phyloP scores from a whole-genome alignment of 2,888 invertebrate genomes.

The Leptinotarsa rubiginosa region DNA sequence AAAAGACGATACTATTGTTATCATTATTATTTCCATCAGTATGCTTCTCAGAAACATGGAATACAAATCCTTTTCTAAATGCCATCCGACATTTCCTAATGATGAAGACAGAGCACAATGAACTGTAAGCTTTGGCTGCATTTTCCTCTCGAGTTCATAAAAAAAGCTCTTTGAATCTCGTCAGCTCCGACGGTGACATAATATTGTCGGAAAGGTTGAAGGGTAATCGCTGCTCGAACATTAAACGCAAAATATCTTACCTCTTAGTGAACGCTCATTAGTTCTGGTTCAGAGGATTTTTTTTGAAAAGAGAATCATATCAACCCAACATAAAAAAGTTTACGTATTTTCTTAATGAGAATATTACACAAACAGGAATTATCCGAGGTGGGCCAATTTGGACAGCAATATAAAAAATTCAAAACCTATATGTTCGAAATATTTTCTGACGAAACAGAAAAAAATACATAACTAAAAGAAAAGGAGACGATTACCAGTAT shows the following conservation, averaged over 20 bases:
- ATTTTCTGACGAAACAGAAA: no score
- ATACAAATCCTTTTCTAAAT: neutral
- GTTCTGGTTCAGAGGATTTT: neutral
- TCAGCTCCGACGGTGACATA: constrained; percentile 21
- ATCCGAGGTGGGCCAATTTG: no score
- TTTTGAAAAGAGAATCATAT: neutral
- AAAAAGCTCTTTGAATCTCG: constrained; percentile 12
- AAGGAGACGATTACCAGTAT: no score
- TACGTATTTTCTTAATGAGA: no score
- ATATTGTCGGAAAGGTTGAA: constrained; percentile 18
- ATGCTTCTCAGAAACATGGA: neutral
- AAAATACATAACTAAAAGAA: no score
- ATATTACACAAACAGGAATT: no score
- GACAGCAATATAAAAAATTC: no score
- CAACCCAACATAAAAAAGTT: neutral
- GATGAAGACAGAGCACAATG: neutral
- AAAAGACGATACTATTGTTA: neutral
- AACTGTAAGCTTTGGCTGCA: neutral
- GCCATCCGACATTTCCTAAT: neutral
- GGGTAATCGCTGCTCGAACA: constrained; percentile 14
- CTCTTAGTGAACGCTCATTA: constrained; percentile 8
- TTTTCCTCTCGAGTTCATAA: constrained; percentile 12
- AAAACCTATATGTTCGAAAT: no score
- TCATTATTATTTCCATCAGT: no score
- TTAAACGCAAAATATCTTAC: constrained; percentile 2